These are phyloP conservation scores for Diorhabda sublineata DNA, from an alignment of 1,140 invertebrate genomes.

Conservation along the genomic window DNA sequence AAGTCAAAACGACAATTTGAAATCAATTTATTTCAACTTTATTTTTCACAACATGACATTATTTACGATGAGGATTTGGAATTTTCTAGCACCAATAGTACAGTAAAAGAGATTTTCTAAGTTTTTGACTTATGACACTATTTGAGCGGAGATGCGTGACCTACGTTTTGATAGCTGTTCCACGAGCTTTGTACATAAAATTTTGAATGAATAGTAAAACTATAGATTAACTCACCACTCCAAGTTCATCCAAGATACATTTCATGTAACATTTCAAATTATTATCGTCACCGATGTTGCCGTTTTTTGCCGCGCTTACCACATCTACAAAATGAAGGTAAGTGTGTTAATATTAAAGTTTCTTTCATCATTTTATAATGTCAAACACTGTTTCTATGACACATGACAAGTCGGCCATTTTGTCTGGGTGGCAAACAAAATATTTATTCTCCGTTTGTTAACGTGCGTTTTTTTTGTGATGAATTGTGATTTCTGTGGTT, in stretches of 20 bases:
- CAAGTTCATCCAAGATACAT: constrained; percentile 44
- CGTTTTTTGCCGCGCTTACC: constrained; percentile 33
- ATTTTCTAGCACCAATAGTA: background rate
- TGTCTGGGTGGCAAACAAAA: no score
- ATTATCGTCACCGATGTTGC: constrained; percentile 35
- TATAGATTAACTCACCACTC: constrained; percentile 32
- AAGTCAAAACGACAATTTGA: background rate
- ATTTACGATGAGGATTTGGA: background rate
- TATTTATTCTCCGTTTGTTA: no score
- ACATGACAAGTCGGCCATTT: no score
- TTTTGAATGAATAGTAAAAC: background rate
- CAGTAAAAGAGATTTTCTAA: background rate
- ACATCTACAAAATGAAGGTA: constrained; percentile 27
- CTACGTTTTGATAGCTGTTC: no score
- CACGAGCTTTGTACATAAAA: no score
- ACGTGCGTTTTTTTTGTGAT: no score
- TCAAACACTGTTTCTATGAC: no score
- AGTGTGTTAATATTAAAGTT: no score
- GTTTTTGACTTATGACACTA: background rate
- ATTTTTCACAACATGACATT: background rate
- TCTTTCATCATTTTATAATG: no score
- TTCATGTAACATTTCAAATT: constrained; percentile 48
- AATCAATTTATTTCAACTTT: background rate
- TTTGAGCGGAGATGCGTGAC: background rate
- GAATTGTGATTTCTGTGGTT: no score